Percentiles rank a stretch among this genome's conserved stretches.
Conservation (phyloP, 2,888 invertebrate genomes). For the Caenorhabditis sp. region DNA sequence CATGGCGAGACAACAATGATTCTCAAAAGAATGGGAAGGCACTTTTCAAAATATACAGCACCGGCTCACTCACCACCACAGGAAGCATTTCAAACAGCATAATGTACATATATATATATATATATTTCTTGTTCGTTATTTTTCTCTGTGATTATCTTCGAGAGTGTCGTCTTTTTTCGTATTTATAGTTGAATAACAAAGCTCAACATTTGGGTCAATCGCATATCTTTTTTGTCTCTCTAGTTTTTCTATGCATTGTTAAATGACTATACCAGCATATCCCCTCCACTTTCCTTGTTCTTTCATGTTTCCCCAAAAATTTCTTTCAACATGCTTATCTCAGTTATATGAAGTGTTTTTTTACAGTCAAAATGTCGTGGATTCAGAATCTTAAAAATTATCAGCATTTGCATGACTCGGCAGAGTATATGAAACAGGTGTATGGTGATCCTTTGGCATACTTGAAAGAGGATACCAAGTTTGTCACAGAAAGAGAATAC, state of each 20-base stretch:
- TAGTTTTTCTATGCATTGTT: background rate
- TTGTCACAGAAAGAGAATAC: conserved; percentile 66
- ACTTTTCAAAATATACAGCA: conserved; percentile 5
- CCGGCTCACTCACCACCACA: background rate
- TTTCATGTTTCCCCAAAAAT: background rate
- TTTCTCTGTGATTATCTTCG: background rate
- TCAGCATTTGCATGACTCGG: conserved; percentile 55
- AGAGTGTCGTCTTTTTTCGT: background rate
- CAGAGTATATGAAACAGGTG: conserved; percentile 65
- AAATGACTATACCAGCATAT: background rate
- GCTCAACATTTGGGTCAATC: background rate
- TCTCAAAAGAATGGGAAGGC: conserved; percentile 6
- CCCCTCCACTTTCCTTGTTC: background rate
- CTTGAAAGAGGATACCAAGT: conserved; percentile 58
- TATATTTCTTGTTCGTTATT: background rate
- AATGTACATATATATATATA: background rate
- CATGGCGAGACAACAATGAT: conserved; percentile 2
- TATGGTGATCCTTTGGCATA: conserved; percentile 64
- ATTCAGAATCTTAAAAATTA: conserved; percentile 63
- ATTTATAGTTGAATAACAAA: background rate
- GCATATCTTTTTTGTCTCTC: background rate
- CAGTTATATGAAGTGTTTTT: background rate
- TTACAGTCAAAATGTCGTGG: conserved; percentile 53
- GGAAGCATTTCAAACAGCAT: conserved; percentile 3
- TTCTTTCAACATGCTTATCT: background rate